These are phyloP conservation scores for Rhagium mordax DNA, from an alignment of 2,888 invertebrate species.

Conservation along the genomic window DNA sequence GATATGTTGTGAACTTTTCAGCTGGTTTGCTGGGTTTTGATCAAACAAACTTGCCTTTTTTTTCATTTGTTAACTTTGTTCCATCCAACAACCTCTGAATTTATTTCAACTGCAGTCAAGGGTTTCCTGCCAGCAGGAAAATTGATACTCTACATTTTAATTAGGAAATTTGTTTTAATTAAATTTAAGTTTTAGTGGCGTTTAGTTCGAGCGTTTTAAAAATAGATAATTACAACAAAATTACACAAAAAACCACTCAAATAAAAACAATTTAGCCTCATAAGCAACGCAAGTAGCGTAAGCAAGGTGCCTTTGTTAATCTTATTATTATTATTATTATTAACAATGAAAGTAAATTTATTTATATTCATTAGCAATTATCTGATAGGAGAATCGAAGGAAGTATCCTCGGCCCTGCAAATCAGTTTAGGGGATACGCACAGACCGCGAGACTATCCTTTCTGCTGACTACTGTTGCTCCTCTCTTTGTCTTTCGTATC, in stretches of 20 bases:
- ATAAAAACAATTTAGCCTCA: too few species aligned
- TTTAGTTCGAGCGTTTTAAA: too few species aligned
- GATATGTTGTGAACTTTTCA: neutral
- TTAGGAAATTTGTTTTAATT: neutral
- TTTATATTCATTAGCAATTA: too few species aligned
- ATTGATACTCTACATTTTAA: neutral
- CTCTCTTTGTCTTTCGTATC: slow-evolving; percentile 42
- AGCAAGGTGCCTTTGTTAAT: too few species aligned
- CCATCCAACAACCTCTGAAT: neutral
- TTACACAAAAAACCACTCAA: too few species aligned
- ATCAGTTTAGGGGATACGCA: neutral
- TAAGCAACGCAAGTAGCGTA: too few species aligned
- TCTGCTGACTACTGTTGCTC: slow-evolving; percentile 21
- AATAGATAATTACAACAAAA: too few species aligned
- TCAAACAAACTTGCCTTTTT: neutral
- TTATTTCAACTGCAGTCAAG: neutral
- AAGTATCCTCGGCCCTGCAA: neutral
- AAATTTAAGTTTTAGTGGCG: neutral
- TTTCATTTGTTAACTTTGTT: neutral
- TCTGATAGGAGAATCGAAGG: too few species aligned
- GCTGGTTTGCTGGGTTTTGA: neutral
- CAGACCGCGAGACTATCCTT: neutral
- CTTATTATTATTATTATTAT: too few species aligned
- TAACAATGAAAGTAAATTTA: too few species aligned
- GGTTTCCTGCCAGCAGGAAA: neutral